Base-by-base conservation (phyloP, 1,140 invertebrate species). In the Oscheius sp. region DNA sequence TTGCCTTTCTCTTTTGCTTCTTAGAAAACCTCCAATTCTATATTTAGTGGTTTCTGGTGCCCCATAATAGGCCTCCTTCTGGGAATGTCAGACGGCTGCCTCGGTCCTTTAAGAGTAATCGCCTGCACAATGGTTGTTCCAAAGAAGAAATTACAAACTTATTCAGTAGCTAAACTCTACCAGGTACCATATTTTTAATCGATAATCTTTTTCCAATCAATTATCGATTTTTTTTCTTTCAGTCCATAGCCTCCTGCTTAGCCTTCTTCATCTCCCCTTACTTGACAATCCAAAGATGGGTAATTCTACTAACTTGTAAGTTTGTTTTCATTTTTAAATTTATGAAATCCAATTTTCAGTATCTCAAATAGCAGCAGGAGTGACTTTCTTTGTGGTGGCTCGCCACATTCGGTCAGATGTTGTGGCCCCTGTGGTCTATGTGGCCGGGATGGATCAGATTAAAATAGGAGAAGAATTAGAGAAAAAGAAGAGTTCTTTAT, bases 261-360 rank as follows among this genome's bases (percentile, higher is more conserved):
- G 61, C 61, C 26, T 63, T 63, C 36, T 63, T 63, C 61, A 34
- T 63, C 18, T 63, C 61, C 10, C 61, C 61, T n/a, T 63, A 63
- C 31, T 32, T 63, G 10, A 63, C 61, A 18, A 36, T 63, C 32
- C 32, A 63, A n/a, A 18, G 29, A 32, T 63, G 61, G 61, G 35
- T 63, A 7, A n/a, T 34, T 63, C 36, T 63, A 7, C 61, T 63
- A 18, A 36, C 32, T 32, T 7, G 61, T 63, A 63, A 18, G 61
- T n/a, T 15, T 10, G 31, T 32, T 32, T 32, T 63, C 26, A 29
- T n/a, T n/a, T n/a, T n/a, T n/a, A 32, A 7, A 36, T 7, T 10
- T 15, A n/a, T 15, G 23, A 63, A 18, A 18, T 7, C 18, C 35
- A 7, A 32, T 32, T 63, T 63, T 63, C 31, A 63, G 61, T 34